Conservation (phyloP, 2,888 invertebrate genomes). For the Sclerodermus sp. region DNA sequence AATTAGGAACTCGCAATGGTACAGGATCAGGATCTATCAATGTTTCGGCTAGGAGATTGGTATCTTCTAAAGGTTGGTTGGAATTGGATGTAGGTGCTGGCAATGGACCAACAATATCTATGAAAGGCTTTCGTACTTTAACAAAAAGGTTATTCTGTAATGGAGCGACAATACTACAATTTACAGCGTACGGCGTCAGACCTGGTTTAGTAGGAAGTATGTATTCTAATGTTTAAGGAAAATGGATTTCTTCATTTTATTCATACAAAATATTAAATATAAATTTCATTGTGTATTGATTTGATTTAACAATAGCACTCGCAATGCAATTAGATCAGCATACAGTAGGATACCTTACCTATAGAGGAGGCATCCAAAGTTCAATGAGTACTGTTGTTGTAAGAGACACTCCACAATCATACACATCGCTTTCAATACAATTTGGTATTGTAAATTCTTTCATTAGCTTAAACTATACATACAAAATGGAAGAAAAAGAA, state of each 20-base stretch:
- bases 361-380: slow-evolving; percentile 66
- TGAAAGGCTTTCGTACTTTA: slow-evolving; percentile 78
- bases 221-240: background rate
- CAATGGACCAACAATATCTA: slow-evolving; percentile 76
- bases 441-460: slow-evolving; percentile 83
- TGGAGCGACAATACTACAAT: slow-evolving; percentile 74
- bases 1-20: slow-evolving; percentile 85
- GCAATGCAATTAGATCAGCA: slow-evolving; percentile 86
- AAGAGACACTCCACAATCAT: slow-evolving; percentile 64
- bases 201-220: slow-evolving; percentile 77
- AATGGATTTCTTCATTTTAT: slow-evolving; percentile 5
- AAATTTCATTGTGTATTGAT: background rate
- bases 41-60: slow-evolving; percentile 73
- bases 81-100: slow-evolving; percentile 86
- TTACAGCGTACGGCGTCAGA: slow-evolving; percentile 74
- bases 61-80: slow-evolving; percentile 84
- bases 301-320: slow-evolving; percentile 63
- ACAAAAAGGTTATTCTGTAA: slow-evolving; percentile 76
- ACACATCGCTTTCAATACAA: slow-evolving; percentile 65
- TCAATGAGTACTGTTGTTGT: slow-evolving; percentile 82
- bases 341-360: slow-evolving; percentile 85
- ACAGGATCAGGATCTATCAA: slow-evolving; percentile 79
- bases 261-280: no score
- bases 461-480: slow-evolving; percentile 73
- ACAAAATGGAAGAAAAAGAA: slow-evolving; percentile 78